These are phyloP conservation scores for Drosophila sechellia DNA, from an alignment of 1,140 invertebrate genomes.

Conservation along the genomic window DNA sequence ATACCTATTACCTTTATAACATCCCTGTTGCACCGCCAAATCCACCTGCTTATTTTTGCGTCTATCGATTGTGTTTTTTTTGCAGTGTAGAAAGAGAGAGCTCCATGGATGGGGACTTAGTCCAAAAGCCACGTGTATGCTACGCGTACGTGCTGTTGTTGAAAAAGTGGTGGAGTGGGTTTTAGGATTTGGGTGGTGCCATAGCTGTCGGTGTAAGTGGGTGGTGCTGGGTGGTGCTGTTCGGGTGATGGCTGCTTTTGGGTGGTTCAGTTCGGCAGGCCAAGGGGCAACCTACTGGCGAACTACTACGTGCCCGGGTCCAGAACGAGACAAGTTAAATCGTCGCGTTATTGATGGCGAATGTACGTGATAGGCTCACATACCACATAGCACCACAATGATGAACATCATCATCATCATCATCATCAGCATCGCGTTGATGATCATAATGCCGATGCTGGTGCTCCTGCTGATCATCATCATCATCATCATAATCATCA, in stretches of 20 bases:
- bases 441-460: constrained; percentile 27
- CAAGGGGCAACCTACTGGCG: constrained; percentile 40
- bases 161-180: constrained; percentile 17
- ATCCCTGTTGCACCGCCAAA: background rate
- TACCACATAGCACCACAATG: constrained; percentile 32
- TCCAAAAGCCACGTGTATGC: constrained; percentile 46
- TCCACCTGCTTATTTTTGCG: background rate
- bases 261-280: constrained; percentile 1
- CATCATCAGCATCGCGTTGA: constrained; percentile 22
- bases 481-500: constrained; percentile 47
- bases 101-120: constrained; percentile 31
- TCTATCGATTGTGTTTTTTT: background rate
- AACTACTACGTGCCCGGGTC: constrained; percentile 61
- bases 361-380: constrained; percentile 81
- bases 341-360: constrained; percentile 82
- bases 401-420: constrained; percentile 26
- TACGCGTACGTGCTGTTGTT: constrained; percentile 47
- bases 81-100: constrained; percentile 9
- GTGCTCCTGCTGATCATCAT: constrained; percentile 32
- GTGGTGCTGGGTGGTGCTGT: background rate
- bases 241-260: background rate
- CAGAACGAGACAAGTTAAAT: constrained; percentile 81
- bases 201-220: background rate
- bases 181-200: background rate
- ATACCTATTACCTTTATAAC: no score